Percentiles rank a stretch among this genome's conserved stretches.
These are phyloP conservation scores for Esperia sulphurella DNA, from an alignment of 2,888 invertebrate genomes.

Conservation along the genomic window DNA sequence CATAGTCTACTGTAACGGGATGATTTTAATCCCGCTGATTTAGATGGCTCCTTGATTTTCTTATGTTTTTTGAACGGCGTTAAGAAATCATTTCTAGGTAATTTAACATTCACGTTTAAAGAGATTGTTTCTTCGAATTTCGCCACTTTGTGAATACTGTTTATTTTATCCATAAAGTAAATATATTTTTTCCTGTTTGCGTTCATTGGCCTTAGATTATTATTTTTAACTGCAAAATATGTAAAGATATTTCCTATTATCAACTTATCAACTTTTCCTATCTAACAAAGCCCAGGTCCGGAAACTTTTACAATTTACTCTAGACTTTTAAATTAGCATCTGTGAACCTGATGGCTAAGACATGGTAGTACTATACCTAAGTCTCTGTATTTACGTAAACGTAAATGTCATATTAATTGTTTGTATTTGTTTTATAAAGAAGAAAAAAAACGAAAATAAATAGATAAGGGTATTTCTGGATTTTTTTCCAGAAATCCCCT, in stretches of 20 bases:
- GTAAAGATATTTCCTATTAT: too few relatives aligned
- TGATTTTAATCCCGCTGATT: conserved; percentile 31
- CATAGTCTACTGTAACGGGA: conserved; percentile 32
- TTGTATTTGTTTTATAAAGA: background rate
- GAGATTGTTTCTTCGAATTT: too few relatives aligned
- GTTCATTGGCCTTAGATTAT: too few relatives aligned
- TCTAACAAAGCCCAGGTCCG: conserved; percentile 35
- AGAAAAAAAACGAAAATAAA: too few relatives aligned
- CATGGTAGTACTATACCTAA: conserved; percentile 25
- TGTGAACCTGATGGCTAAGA: conserved; percentile 29
- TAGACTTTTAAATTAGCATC: conserved; percentile 33
- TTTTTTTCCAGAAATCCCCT: too few relatives aligned
- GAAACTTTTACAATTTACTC: conserved; percentile 31
- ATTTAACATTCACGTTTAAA: conserved; percentile 4
- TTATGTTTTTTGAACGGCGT: background rate
- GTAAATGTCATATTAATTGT: conserved; percentile 13
- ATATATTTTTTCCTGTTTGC: too few relatives aligned
- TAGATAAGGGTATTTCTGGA: too few relatives aligned
- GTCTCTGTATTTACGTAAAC: conserved; percentile 28
- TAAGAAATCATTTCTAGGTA: conserved; percentile 13
- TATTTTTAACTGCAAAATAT: too few relatives aligned
- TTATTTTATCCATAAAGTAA: too few relatives aligned
- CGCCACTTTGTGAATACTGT: too few relatives aligned
- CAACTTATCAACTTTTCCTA: conserved; percentile 44
- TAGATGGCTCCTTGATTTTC: conserved; percentile 17